Evolutionary conservation across 1,140 invertebrate genomes (phyloP).

Genomic region (Thrips palmi): DNA sequence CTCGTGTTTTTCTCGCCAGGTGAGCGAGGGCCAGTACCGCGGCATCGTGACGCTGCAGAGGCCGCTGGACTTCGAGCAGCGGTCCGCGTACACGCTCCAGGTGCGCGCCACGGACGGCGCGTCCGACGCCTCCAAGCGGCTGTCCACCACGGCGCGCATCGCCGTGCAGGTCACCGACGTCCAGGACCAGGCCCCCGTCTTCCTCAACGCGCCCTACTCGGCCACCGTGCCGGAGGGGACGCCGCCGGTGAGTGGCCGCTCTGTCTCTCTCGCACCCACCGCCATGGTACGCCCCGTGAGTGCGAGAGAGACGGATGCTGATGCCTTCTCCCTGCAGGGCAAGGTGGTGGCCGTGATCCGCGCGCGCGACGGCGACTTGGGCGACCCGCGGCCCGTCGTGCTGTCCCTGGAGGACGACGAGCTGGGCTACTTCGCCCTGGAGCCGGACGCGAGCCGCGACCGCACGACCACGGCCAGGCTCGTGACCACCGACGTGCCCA

Average conservation of each 20-base stretch:
- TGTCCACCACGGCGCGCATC: constrained; percentile 47
- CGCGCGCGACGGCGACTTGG: constrained; percentile 58
- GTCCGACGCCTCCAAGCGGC: constrained; percentile 29
- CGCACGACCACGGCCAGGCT: constrained; percentile 19
- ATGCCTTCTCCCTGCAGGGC: constrained; percentile 22
- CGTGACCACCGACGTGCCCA: constrained; percentile 37
- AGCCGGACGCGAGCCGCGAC: constrained; percentile 20
- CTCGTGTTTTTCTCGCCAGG: constrained; percentile 23
- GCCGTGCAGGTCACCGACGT: constrained; percentile 54
- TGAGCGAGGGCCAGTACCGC: constrained; percentile 46
- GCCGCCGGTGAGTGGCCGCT: constrained; percentile 24
- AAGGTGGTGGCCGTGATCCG: constrained; percentile 40
- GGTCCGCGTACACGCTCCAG: constrained; percentile 48
- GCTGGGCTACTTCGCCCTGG: constrained; percentile 45
- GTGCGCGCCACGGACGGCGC: constrained; percentile 43
- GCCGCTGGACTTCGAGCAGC: constrained; percentile 51
- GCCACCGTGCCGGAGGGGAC: constrained; percentile 56
- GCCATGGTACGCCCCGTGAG: too few relatives aligned
- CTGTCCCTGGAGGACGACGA: constrained; percentile 46
- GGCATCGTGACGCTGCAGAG: constrained; percentile 41
- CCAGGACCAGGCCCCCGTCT: constrained; percentile 62
- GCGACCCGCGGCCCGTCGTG: constrained; percentile 41
- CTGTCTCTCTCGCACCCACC: not conserved
- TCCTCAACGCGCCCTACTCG: constrained; percentile 59
- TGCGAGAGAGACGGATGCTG: too few relatives aligned